A percentile compares a stretch with the other conserved stretches of the same genome.
Conservation (phyloP, 2,888 invertebrate genomes). For the Andrena bicolor region DNA sequence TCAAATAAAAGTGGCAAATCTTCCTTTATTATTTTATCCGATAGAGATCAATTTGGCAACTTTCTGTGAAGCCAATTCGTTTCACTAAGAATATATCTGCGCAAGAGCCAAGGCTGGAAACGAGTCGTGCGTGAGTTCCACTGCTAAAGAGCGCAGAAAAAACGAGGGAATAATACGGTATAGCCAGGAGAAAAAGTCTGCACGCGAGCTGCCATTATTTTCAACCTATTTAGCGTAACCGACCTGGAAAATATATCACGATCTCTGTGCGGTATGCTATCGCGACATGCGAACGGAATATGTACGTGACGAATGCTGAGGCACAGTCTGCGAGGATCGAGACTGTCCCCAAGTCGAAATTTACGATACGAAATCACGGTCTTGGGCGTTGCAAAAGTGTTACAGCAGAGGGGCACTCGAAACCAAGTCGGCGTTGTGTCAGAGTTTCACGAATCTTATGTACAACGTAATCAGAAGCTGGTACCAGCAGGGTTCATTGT, state of each 20-base stretch:
- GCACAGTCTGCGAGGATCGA: neutral
- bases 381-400: constrained; percentile 1
- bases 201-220: constrained; percentile 44
- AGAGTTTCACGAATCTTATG: constrained; percentile 18
- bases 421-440: neutral
- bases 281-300: constrained; percentile 9
- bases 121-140: neutral
- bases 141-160: neutral
- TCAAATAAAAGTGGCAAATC: too few relatives aligned
- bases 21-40: too few relatives aligned
- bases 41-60: too few relatives aligned
- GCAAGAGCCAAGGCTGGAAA: neutral
- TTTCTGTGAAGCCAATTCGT: too few relatives aligned
- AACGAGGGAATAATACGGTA: neutral
- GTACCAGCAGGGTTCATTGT: constrained; percentile 61
- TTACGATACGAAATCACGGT: neutral
- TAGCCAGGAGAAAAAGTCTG: neutral
- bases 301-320: neutral
- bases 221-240: constrained; percentile 65
- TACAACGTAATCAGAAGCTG: constrained; percentile 50
- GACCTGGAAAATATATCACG: constrained; percentile 61
- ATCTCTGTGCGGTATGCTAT: constrained; percentile 4
- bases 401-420: neutral
- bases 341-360: neutral
- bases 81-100: neutral